Conservation (phyloP, 2,113 vertebrate genomes). For the Oreochromis aureus region DNA sequence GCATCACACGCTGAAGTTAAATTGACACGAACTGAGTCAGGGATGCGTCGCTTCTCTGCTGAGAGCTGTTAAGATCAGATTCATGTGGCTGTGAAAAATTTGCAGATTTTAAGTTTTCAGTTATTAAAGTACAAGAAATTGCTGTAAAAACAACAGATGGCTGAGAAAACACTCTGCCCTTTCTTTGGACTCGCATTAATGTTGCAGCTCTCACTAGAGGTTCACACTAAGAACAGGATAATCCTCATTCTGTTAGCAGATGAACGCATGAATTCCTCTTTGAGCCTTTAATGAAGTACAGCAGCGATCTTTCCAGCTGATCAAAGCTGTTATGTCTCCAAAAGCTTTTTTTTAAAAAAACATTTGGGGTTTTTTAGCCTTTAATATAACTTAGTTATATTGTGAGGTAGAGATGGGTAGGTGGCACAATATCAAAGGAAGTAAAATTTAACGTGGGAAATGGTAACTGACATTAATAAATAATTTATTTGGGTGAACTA, state of each 20-base stretch:
- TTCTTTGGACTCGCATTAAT: neutral
- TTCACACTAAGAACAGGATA: neutral
- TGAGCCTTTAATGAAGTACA: neutral
- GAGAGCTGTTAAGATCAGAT: neutral
- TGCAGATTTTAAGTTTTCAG: accelerated
- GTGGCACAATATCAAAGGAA: neutral
- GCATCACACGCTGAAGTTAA: neutral
- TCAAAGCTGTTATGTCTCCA: neutral
- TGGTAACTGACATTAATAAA: neutral
- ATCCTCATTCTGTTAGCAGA: neutral
- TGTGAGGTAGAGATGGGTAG: neutral
- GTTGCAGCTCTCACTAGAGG: neutral
- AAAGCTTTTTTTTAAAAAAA: neutral
- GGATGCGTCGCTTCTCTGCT: neutral
- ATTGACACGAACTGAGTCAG: neutral
- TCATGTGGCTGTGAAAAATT: accelerated
- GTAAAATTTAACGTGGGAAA: accelerated
- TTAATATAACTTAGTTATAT: neutral
- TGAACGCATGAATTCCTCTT: neutral
- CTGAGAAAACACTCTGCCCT: neutral
- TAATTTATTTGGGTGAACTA: neutral
- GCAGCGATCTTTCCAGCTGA: neutral
- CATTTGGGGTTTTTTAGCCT: accelerated
- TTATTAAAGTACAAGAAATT: neutral
- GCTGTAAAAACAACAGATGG: neutral